Base-by-base conservation (phyloP, 1,140 invertebrate species). In the Matsumurasca onukii region DNA sequence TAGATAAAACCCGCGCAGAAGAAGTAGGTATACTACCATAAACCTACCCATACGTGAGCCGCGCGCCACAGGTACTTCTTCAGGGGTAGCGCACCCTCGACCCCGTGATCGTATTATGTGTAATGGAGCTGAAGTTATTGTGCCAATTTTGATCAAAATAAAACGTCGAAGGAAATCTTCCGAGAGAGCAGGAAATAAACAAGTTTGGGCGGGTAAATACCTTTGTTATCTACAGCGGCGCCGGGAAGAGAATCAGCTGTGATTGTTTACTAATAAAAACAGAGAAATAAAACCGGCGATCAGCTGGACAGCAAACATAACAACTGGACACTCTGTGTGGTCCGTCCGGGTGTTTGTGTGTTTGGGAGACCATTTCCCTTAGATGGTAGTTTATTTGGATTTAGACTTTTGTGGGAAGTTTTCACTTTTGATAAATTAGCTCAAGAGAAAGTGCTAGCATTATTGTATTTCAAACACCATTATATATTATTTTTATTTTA, bases 81-180 rank as follows among this genome's bases (percentile, higher is more conserved):
- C n/a, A n/a, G n/a, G 55, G 55, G 55, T 22, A 27, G 15, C 13
- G n/a, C 61, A 13, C 61, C 62, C 62, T 15, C 29, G 34, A 27
- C 29, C 9, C 25, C n/a, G 25, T 39, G 52, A 66, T 66, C 64
- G 49, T 66, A 66, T 66, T 66, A 48, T 39, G 59, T 63, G 67
- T 68, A 68, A 68, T 68, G 67, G 67, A 39, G 22, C 39, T 51
- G 67, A 68, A 68, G 67, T 68, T 68, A 68, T 68, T 68, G 57
- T 30, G 67, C 31, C 67, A 68, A 68, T 68, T 68, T 63, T 68
- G 67, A 68, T 68, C 67, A 63, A 68, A 68, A 68, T 68, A 68
- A 68, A 68, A 68, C 52, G 67, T 49, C 39, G 61, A 63, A 63
- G 34, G 59, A 68, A 68, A 68, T 61, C 67, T 66, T 52, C 64